phyloP scores from a whole-genome alignment of 1,140 invertebrate species.

The Phocides pigmalion region DNA sequence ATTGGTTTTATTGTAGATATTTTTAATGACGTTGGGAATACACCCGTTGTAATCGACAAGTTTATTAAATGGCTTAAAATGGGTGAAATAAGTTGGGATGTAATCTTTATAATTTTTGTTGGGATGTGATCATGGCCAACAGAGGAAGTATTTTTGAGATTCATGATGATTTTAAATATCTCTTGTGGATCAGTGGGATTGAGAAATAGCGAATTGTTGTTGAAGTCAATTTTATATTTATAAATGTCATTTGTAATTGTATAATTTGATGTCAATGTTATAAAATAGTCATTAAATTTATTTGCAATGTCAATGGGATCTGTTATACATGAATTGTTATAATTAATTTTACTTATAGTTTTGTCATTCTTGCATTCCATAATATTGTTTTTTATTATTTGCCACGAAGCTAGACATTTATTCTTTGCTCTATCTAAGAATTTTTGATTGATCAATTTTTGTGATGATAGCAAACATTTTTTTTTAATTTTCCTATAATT shows the following conservation, averaged over 20 bases:
- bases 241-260: slow-evolving; percentile 2
- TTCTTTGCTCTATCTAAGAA: slow-evolving; percentile 7
- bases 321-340: not conserved
- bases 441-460: slow-evolving; percentile 19
- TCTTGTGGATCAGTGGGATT: not conserved
- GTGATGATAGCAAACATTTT: too few relatives aligned
- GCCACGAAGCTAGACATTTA: slow-evolving; percentile 12
- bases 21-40: too few relatives aligned
- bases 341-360: not conserved
- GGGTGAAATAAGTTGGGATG: not conserved
- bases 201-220: slow-evolving; percentile 4
- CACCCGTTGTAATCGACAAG: too few relatives aligned
- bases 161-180: slow-evolving; percentile 1
- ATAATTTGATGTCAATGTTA: not conserved
- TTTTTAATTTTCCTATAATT: too few relatives aligned
- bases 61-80: not conserved
- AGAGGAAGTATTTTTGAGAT: not conserved
- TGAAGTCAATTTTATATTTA: slow-evolving; percentile 8
- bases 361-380: not conserved
- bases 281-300: slow-evolving; percentile 6
- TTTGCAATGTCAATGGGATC: not conserved
- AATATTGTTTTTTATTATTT: slow-evolving; percentile 1
- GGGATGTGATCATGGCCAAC: not conserved
- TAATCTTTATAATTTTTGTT: not conserved
- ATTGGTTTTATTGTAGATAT: too few relatives aligned